Evolutionary conservation across 1,140 invertebrate genomes (phyloP), one percentile per base, ranked within the genome.

Genomic region (Ostrea edulis): DNA sequence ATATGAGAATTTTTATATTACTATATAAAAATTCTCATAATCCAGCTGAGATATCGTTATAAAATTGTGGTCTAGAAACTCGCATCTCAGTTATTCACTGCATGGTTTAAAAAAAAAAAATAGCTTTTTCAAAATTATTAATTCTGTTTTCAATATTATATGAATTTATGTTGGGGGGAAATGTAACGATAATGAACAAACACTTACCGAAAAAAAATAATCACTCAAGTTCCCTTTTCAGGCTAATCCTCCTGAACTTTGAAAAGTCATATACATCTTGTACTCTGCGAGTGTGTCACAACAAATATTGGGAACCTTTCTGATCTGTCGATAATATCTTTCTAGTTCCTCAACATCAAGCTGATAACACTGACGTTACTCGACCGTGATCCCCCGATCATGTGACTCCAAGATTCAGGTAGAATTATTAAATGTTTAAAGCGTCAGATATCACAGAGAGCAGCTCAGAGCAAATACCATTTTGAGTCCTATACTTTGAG

Each of bases 301-400:
- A 29, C 25, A 77, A 25, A 29, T 35, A 77, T 29, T 25, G n/a
- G 55, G 55, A 62, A 77, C 22, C 25, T 77, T 25, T 12, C 25
- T 35, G 68, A 77, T 77, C 68, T 62, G 12, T 12, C 68, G 68
- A 77, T 77, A 35, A 8, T 77, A 77, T 77, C 35, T 44, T 44
- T 44, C 68, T 29, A 29, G 29, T 77, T 77, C 68, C 68, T 29
- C 68, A 25, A 77, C 68, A 77, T 77, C 68, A 25, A 14, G 22
- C 68, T 25, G 22, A 29, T 35, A 77, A 77, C 68, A 77, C 68
- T 4, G 35, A 35, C 68, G 68, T 77, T 35, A 77, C 68, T 77
- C 68, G 68, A 77, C 68, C 68, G 68, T 77, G 68, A 77, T 77
- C 25, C 29, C 29, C 68, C 35, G 68, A 77, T 77, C 68, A 77